These are phyloP conservation scores for Lophura nycthemera DNA, from an alignment of 2,113 vertebrate species.

Conservation along the genomic window DNA sequence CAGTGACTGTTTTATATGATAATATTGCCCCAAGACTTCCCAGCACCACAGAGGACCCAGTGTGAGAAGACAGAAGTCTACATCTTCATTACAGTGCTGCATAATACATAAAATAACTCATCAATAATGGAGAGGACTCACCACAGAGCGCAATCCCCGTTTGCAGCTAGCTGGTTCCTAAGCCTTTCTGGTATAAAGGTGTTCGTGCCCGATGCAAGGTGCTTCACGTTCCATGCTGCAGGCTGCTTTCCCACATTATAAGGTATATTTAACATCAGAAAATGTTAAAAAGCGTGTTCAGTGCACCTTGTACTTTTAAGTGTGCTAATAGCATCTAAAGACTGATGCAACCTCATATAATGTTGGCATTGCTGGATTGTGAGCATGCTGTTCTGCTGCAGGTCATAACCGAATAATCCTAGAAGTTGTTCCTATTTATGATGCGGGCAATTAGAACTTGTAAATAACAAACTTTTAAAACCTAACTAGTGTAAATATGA, in stretches of 20 bases:
- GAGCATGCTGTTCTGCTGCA: not conserved
- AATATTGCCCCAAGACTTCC: constrained; percentile 22
- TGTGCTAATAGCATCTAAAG: not conserved
- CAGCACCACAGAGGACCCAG: not conserved
- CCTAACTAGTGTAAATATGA: not conserved
- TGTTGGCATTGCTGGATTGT: not conserved
- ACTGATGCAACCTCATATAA: accelerated
- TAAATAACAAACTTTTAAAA: not conserved
- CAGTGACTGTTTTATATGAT: constrained; percentile 2
- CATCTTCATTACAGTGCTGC: constrained; percentile 52
- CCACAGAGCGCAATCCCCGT: not conserved
- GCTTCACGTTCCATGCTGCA: accelerated
- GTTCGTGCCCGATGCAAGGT: accelerated
- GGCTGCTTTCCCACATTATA: accelerated
- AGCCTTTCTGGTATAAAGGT: not conserved
- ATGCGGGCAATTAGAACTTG: not conserved
- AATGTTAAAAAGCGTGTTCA: not conserved
- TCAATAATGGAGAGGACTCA: constrained; percentile 10
- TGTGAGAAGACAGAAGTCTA: constrained; percentile 9
- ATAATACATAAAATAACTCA: constrained; percentile 50
- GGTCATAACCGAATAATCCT: not conserved
- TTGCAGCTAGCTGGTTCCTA: constrained; percentile 26
- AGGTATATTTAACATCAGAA: not conserved
- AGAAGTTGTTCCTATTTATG: not conserved
- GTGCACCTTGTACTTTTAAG: not conserved